Evolutionary conservation across 2,888 invertebrate species (phyloP).

Genomic region (Andricus quercusramuli): DNA sequence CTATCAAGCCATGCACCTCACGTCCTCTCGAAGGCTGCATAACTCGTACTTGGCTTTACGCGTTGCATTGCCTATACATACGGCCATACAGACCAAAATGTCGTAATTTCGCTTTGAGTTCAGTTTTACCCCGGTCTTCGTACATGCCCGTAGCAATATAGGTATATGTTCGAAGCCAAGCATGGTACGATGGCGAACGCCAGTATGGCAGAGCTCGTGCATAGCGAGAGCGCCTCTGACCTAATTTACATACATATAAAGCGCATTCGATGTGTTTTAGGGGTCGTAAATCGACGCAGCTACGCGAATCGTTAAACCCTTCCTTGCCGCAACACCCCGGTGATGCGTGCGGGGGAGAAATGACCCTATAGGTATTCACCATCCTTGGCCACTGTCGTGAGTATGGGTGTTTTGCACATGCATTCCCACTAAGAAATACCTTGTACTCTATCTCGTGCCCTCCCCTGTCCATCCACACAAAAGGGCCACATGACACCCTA

Average conservation of each 20-base stretch:
- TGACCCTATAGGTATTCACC: slow-evolving; percentile 57
- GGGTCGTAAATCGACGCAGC: slow-evolving; percentile 78
- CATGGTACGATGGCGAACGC: slow-evolving; percentile 52
- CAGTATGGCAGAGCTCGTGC: slow-evolving; percentile 56
- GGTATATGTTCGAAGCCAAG: slow-evolving; percentile 50
- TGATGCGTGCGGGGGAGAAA: slow-evolving; percentile 69
- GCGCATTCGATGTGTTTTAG: slow-evolving; percentile 79
- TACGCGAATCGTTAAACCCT: slow-evolving; percentile 79
- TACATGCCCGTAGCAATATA: slow-evolving; percentile 43
- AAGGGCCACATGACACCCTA: neutral
- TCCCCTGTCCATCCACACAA: slow-evolving; percentile 20
- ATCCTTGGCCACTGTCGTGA: slow-evolving; percentile 46
- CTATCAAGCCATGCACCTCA: slow-evolving; percentile 55
- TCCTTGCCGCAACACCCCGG: slow-evolving; percentile 74
- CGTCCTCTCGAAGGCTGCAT: slow-evolving; percentile 57
- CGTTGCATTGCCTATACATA: slow-evolving; percentile 55
- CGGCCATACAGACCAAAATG: slow-evolving; percentile 60
- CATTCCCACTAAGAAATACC: slow-evolving; percentile 20
- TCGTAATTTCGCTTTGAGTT: slow-evolving; percentile 69
- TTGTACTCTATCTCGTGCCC: slow-evolving; percentile 18
- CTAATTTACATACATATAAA: slow-evolving; percentile 79
- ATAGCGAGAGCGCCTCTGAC: slow-evolving; percentile 71
- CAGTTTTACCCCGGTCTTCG: slow-evolving; percentile 62
- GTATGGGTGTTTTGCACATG: slow-evolving; percentile 48
- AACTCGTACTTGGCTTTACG: slow-evolving; percentile 55